phyloP scores from a whole-genome alignment of 1,140 invertebrate genomes.

The Aphelenchoides besseyi region DNA sequence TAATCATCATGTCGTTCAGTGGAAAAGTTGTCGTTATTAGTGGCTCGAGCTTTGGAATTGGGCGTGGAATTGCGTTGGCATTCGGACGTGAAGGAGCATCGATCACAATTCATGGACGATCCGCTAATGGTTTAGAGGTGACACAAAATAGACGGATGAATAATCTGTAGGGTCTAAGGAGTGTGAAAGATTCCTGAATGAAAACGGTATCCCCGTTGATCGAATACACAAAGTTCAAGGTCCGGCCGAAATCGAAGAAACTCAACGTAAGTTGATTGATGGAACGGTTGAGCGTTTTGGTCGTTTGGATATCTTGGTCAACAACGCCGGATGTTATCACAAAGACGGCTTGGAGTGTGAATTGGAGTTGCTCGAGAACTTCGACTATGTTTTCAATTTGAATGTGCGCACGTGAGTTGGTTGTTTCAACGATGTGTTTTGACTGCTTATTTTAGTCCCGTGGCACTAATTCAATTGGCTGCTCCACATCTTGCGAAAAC shows the following conservation, averaged over 20 bases:
- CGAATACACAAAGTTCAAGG: not conserved
- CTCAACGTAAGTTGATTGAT: not conserved
- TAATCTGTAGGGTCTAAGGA: not conserved
- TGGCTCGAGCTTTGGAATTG: conserved; percentile 5
- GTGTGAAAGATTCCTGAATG: not conserved
- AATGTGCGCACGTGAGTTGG: conserved; percentile 10
- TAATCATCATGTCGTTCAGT: not conserved
- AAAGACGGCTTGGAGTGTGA: not conserved
- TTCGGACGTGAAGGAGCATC: not conserved
- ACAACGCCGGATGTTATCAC: conserved; percentile 8
- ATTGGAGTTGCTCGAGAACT: not conserved
- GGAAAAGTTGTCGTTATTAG: conserved; percentile 13
- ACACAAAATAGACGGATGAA: no score
- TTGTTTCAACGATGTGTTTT: not conserved
- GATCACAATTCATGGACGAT: not conserved
- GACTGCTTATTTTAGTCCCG: not conserved
- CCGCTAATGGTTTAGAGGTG: not conserved
- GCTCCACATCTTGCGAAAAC: conserved; percentile 5
- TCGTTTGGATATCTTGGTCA: conserved; percentile 9
- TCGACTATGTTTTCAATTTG: conserved; percentile 13
- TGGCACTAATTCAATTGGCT: not conserved
- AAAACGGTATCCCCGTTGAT: not conserved
- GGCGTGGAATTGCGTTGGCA: not conserved
- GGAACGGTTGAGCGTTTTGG: conserved; percentile 4
- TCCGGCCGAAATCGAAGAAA: not conserved